Evolutionary conservation across 2,888 invertebrate species (phyloP).

Genomic region (Smittia aterrima): DNA sequence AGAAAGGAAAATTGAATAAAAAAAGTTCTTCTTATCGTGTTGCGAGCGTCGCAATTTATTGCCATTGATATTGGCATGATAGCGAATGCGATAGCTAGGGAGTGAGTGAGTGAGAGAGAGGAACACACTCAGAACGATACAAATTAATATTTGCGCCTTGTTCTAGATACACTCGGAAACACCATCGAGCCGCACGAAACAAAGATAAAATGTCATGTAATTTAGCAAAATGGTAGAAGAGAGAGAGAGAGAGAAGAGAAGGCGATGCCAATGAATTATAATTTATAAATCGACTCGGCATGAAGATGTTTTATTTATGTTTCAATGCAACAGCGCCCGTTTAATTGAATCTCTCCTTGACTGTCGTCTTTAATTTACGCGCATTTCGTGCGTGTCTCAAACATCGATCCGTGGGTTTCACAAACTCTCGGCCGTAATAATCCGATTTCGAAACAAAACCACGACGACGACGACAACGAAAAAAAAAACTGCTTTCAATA

Average conservation of each 20-base stretch:
- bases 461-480: too few relatives aligned
- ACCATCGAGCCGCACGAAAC: not conserved
- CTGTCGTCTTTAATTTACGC: not conserved
- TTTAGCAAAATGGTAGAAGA: slow-evolving; percentile 13
- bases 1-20: not conserved
- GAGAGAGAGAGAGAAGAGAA: too few relatives aligned
- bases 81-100: not conserved
- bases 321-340: not conserved
- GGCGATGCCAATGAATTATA: slow-evolving; percentile 28
- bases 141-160: slow-evolving; percentile 32
- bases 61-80: slow-evolving; percentile 31
- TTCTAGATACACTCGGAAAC: slow-evolving; percentile 17
- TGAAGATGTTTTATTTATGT: slow-evolving; percentile 12
- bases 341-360: not conserved
- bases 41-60: slow-evolving; percentile 9
- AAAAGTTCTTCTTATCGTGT: not conserved
- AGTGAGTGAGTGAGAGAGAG: not conserved
- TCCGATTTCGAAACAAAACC: not conserved
- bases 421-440: not conserved
- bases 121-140: not conserved
- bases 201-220: slow-evolving; percentile 34
- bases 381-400: not conserved
- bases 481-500: not conserved
- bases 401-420: not conserved
- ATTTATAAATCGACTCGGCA: slow-evolving; percentile 17